A percentile compares a stretch with the other conserved stretches of the same genome.
Conservation (phyloP, 2,888 invertebrate genomes). For the Epinotia demarniana region DNA sequence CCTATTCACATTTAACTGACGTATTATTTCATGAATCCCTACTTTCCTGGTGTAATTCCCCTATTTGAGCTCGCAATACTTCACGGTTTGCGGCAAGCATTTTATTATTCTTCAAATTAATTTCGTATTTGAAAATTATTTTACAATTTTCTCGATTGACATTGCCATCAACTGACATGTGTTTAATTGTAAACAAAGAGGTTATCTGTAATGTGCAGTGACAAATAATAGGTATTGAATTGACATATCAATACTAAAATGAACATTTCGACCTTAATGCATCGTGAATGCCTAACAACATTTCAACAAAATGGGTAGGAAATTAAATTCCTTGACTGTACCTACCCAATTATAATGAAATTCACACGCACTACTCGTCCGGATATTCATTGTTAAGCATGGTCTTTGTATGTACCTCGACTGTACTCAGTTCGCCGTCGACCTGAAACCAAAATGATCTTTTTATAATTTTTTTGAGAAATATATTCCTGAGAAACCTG, state of each 20-base stretch:
- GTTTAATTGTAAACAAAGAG: too few relatives aligned
- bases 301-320: too few relatives aligned
- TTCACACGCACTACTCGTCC: too few relatives aligned
- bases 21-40: slow-evolving; percentile 13
- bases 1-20: neutral
- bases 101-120: slow-evolving; percentile 8
- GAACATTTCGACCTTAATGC: too few relatives aligned
- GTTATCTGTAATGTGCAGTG: too few relatives aligned
- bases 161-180: too few relatives aligned
- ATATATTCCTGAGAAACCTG: too few relatives aligned
- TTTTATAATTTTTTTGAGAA: neutral
- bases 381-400: neutral
- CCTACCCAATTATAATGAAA: too few relatives aligned
- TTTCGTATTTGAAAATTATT: neutral
- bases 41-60: slow-evolving; percentile 7
- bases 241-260: too few relatives aligned
- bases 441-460: neutral
- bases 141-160: neutral
- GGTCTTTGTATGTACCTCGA: neutral
- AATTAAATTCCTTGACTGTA: too few relatives aligned
- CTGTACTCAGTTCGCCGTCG: slow-evolving; percentile 4
- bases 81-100: slow-evolving; percentile 6
- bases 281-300: too few relatives aligned
- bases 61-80: slow-evolving; percentile 5
- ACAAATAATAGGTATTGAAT: too few relatives aligned